Evolutionary conservation across 1,140 invertebrate species (phyloP).

Genomic region (Drosophila burlai): DNA sequence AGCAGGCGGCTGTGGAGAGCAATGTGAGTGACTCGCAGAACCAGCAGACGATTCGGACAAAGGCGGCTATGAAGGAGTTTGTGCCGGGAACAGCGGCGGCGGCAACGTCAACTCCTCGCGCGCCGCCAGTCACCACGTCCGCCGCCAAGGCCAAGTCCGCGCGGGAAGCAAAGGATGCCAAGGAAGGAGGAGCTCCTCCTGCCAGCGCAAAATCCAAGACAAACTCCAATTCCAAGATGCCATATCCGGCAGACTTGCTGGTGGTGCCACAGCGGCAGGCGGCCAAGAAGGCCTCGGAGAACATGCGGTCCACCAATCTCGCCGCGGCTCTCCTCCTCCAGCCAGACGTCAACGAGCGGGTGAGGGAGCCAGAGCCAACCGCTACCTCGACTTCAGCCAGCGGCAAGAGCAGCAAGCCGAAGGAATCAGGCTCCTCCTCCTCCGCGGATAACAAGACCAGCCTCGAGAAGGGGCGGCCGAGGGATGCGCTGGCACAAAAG

Average conservation of each 20-base stretch:
- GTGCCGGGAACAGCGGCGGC: constrained; percentile 76
- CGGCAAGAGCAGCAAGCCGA: constrained; percentile 41
- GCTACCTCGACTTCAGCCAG: constrained; percentile 4
- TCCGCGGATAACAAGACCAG: constrained; percentile 16
- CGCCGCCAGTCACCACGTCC: constrained; percentile 39
- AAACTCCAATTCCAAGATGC: constrained; percentile 44
- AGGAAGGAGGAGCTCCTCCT: constrained; percentile 15
- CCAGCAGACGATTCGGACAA: constrained; percentile 89
- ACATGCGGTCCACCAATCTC: constrained; percentile 89
- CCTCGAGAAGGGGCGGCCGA: constrained; percentile 46
- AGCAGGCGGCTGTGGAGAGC: constrained; percentile 85
- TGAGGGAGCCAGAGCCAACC: constrained; percentile 54
- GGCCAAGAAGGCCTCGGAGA: constrained; percentile 95
- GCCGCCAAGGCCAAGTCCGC: constrained; percentile 48
- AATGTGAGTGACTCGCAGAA: constrained; percentile 89
- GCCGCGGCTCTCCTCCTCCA: constrained; percentile 38
- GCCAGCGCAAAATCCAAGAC: constrained; percentile 29
- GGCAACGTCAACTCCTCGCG: constrained; percentile 33
- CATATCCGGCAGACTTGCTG: constrained; percentile 90
- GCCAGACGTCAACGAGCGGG: constrained; percentile 51
- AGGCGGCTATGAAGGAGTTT: constrained; percentile 94
- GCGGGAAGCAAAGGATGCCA: constrained; percentile 34
- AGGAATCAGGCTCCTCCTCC: constrained; percentile 31
- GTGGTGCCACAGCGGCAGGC: constrained; percentile 96
- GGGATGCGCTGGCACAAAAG: constrained; percentile 54